Conservation (phyloP, 2,113 vertebrate species). For the Sinosuthora webbiana region DNA sequence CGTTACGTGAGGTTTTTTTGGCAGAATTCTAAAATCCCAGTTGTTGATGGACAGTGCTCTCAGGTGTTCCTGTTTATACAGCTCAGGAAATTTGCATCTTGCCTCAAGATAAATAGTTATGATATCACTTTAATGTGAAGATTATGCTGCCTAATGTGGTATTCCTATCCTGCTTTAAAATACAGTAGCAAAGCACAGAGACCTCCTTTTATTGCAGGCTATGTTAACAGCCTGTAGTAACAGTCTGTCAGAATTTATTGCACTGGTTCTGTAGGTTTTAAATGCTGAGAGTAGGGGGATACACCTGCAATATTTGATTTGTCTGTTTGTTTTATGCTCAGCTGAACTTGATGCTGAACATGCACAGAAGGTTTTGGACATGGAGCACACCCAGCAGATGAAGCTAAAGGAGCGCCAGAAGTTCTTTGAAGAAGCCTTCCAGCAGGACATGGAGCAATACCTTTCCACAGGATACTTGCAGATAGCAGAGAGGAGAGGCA, state of each 20-base stretch:
- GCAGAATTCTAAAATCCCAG: background rate
- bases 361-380: conserved; percentile 84
- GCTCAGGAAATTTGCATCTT: background rate
- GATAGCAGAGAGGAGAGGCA: conserved; percentile 91
- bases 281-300: background rate
- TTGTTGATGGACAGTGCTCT: background rate
- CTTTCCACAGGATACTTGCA: conserved; percentile 94
- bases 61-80: background rate
- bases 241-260: background rate
- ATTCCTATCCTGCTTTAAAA: background rate
- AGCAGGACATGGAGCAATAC: conserved; percentile 99
- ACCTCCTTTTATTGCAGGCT: background rate
- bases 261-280: background rate
- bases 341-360: conserved; percentile 89
- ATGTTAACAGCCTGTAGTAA: background rate
- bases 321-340: conserved; percentile 53
- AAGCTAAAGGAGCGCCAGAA: conserved; percentile 95
- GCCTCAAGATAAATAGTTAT: background rate
- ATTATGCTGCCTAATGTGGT: background rate
- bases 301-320: background rate
- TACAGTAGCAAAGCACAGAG: background rate
- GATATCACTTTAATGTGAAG: background rate
- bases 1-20: background rate
- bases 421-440: conserved; percentile 97
- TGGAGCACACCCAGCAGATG: conserved; percentile 85